These are phyloP conservation scores for Ormyrus pomaceus DNA, from an alignment of 2,888 invertebrate species.

Conservation along the genomic window DNA sequence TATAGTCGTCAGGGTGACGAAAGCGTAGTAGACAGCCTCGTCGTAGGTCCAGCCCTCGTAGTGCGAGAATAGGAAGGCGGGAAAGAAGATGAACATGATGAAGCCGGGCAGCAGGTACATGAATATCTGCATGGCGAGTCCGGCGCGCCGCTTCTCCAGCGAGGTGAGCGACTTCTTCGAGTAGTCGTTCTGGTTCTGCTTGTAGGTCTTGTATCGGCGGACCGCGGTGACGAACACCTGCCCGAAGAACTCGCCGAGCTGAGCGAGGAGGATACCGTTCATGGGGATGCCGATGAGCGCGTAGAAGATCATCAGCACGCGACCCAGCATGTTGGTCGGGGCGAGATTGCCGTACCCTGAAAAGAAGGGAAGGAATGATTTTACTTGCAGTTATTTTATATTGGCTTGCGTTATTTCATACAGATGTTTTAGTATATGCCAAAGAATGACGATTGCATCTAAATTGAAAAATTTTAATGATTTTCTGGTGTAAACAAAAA, in stretches of 20 bases:
- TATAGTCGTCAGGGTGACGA: constrained; percentile 91
- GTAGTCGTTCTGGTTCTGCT: constrained; percentile 78
- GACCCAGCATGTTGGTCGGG: constrained; percentile 87
- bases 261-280: constrained; percentile 81
- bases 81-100: constrained; percentile 90
- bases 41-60: constrained; percentile 93
- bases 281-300: constrained; percentile 91
- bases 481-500: too few species aligned
- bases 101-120: constrained; percentile 93
- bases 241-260: constrained; percentile 90
- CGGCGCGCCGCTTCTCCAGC: constrained; percentile 77
- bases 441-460: too few species aligned
- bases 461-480: too few species aligned
- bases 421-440: too few species aligned
- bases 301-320: constrained; percentile 92
- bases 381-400: too few species aligned
- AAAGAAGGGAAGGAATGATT: too few species aligned
- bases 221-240: constrained; percentile 83
- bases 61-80: constrained; percentile 88
- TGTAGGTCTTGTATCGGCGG: constrained; percentile 86
- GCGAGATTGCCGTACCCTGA: constrained; percentile 93
- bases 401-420: too few species aligned
- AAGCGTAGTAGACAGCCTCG: constrained; percentile 90
- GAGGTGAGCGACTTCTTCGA: constrained; percentile 65
- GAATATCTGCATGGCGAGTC: constrained; percentile 83